Percentiles rank a stretch among this genome's conserved stretches.
phyloP scores from a whole-genome alignment of 2,797 vertebrate genomes.

The Rhinoraja longicauda region DNA sequence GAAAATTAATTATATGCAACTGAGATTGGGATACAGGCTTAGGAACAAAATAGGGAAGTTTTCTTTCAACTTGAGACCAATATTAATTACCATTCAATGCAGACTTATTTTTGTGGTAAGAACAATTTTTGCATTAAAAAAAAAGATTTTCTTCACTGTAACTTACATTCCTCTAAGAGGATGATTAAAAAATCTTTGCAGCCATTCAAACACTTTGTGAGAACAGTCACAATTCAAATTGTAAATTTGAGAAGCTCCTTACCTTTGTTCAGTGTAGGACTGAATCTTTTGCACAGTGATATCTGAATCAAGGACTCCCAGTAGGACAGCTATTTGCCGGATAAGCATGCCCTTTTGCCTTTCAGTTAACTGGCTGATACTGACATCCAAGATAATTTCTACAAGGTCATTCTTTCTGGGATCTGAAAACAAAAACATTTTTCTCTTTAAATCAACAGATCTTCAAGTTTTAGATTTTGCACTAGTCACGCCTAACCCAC shows the following conservation, averaged over 20 bases:
- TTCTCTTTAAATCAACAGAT: not conserved
- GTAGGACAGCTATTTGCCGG: slow-evolving; percentile 86
- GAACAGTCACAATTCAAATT: no score
- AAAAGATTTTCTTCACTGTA: no score
- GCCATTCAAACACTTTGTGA: no score
- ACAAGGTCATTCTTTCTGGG: slow-evolving; percentile 79
- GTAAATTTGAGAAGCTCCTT: slow-evolving; percentile 42
- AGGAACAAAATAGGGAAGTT: no score
- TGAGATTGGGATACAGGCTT: not conserved
- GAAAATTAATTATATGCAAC: not conserved
- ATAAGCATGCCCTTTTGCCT: slow-evolving; percentile 92
- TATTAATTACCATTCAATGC: no score
- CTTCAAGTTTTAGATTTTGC: not conserved
- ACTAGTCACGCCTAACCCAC: not conserved
- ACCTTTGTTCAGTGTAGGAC: slow-evolving; percentile 89
- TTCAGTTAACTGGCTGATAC: slow-evolving; percentile 79
- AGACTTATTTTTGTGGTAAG: not conserved
- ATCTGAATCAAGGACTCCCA: slow-evolving; percentile 90
- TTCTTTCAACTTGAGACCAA: not conserved
- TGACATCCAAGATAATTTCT: slow-evolving; percentile 87
- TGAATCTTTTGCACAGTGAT: slow-evolving; percentile 86
- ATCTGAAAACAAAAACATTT: slow-evolving; percentile 59
- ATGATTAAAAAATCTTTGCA: no score
- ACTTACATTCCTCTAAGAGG: no score
- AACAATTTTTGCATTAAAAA: no score